Evolutionary conservation across 2,113 vertebrate genomes (phyloP).

Genomic region (Irena cyanogastra): DNA sequence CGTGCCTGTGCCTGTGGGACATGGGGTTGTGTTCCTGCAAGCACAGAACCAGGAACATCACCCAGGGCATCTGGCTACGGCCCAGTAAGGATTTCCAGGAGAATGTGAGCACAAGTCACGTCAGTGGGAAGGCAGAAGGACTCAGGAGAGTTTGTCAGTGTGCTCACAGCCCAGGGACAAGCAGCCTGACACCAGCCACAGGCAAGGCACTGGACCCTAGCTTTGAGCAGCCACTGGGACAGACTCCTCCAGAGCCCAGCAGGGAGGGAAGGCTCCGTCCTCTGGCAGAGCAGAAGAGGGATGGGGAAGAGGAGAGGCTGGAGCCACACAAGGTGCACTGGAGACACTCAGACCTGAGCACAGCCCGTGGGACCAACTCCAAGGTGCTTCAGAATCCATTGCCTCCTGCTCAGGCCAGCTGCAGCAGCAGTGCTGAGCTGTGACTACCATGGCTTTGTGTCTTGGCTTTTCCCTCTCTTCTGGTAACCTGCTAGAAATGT

Average conservation of each 20-base stretch:
- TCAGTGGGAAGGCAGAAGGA: background rate
- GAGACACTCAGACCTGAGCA: background rate
- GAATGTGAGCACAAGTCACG: background rate
- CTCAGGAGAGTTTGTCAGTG: rapidly evolving
- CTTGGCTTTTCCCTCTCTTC: background rate
- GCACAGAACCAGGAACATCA: background rate
- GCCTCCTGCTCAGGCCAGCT: background rate
- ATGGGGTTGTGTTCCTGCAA: background rate
- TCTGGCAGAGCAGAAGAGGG: background rate
- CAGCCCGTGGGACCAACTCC: background rate
- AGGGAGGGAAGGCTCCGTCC: background rate
- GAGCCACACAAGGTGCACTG: background rate
- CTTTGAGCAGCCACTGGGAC: rapidly evolving
- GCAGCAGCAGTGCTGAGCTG: background rate
- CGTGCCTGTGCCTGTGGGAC: rapidly evolving
- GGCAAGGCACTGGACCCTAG: background rate
- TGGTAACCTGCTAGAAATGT: background rate
- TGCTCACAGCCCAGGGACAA: background rate
- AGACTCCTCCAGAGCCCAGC: background rate
- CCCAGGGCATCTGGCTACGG: background rate
- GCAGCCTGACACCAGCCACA: background rate
- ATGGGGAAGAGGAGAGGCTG: background rate
- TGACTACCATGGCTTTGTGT: background rate
- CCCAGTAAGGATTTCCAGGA: background rate
- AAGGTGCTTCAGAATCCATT: background rate